Evolutionary conservation across 2,113 vertebrate genomes (phyloP).

Genomic region (Cheilinus undulatus): DNA sequence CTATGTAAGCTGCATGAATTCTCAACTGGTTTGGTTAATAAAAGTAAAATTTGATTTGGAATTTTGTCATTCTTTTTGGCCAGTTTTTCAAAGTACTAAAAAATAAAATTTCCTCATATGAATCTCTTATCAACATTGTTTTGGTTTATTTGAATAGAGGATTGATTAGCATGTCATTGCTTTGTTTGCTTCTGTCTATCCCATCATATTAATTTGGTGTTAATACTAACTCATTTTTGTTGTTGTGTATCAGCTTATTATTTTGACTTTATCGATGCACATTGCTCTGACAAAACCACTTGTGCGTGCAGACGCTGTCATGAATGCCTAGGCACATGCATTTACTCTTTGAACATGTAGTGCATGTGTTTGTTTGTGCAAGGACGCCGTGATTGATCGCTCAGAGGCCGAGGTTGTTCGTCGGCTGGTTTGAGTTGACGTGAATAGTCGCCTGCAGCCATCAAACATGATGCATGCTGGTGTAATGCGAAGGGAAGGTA

Average conservation of each 20-base stretch:
- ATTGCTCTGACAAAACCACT: neutral
- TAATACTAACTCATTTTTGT: neutral
- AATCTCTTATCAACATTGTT: neutral
- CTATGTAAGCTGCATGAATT: neutral
- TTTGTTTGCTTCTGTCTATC: slow-evolving; percentile 8
- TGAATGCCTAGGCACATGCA: slow-evolving; percentile 2
- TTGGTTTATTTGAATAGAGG: slow-evolving; percentile 32
- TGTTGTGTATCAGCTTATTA: too few species aligned
- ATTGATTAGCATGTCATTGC: slow-evolving; percentile 24
- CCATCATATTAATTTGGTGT: neutral
- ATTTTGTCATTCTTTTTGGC: neutral
- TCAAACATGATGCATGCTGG: slow-evolving; percentile 72
- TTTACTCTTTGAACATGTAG: neutral
- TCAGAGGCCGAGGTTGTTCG: slow-evolving; percentile 34
- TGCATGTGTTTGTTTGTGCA: slow-evolving; percentile 20
- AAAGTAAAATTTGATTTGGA: neutral
- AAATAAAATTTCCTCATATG: neutral
- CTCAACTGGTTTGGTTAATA: neutral
- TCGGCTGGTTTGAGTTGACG: slow-evolving; percentile 48
- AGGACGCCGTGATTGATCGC: slow-evolving; percentile 55
- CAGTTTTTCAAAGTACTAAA: neutral
- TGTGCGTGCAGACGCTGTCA: neutral
- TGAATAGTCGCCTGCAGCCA: slow-evolving; percentile 56
- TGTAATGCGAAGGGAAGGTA: slow-evolving; percentile 50
- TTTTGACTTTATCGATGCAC: too few species aligned